Conservation (phyloP, 1,140 invertebrate species). For the Brachionus asplanchnoidis region DNA sequence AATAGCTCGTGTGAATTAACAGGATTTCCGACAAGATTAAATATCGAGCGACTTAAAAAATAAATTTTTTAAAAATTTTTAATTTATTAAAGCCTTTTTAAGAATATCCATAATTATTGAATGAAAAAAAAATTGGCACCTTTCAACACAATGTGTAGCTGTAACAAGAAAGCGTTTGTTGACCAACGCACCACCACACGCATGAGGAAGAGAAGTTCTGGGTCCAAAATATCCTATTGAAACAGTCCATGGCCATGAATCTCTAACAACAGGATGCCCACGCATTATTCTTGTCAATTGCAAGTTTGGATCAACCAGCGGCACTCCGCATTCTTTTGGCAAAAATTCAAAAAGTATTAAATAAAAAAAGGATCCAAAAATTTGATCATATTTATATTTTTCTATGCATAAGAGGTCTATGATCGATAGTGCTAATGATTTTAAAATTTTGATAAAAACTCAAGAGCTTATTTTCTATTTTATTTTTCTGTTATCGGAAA, state of each 20-base stretch:
- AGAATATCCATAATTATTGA: neutral
- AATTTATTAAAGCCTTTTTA: neutral
- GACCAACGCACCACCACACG: conserved; percentile 23
- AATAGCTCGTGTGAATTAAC: neutral
- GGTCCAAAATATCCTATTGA: conserved; percentile 37
- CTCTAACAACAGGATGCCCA: neutral
- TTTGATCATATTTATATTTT: no score
- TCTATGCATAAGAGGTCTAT: no score
- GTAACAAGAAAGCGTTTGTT: conserved; percentile 33
- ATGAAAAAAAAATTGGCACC: neutral
- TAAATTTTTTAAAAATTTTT: neutral
- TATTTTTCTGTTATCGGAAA: no score
- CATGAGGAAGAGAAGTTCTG: conserved; percentile 22
- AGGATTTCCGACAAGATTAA: conserved; percentile 5
- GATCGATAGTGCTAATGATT: no score
- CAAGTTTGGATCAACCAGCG: neutral
- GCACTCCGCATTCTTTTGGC: neutral
- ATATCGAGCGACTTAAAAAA: conserved; percentile 7
- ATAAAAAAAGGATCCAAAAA: no score
- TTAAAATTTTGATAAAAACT: no score
- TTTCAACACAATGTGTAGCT: conserved; percentile 35
- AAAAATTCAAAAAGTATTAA: neutral
- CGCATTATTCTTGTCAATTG: neutral
- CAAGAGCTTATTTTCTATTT: no score
- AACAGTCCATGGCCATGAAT: conserved; percentile 39